Percentiles rank a stretch among this genome's conserved stretches.
phyloP scores from a whole-genome alignment of 2,113 vertebrate genomes.

The Dromiciops gliroides region DNA sequence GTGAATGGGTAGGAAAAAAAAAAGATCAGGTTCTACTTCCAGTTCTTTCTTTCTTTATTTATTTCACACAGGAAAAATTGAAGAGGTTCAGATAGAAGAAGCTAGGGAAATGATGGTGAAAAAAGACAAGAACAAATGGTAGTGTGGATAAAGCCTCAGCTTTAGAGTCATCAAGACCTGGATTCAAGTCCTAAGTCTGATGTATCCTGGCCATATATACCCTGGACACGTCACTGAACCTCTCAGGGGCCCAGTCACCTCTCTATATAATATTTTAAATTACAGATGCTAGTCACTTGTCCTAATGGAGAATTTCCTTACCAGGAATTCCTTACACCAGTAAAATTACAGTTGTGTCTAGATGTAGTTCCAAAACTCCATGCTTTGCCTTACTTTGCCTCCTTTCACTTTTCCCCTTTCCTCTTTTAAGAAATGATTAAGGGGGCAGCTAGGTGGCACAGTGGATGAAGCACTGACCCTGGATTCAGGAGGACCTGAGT shows the following conservation, averaged over 20 bases:
- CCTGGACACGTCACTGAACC: background rate
- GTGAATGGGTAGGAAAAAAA: background rate
- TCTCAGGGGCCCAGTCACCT: background rate
- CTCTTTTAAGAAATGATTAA: background rate
- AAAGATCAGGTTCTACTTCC: background rate
- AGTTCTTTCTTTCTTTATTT: background rate
- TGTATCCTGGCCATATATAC: background rate
- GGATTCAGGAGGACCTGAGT: no score
- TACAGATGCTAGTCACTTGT: background rate
- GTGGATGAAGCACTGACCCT: no score
- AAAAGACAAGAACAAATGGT: background rate
- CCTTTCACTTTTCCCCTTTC: background rate
- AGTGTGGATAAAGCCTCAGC: background rate
- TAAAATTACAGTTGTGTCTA: background rate
- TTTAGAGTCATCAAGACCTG: background rate
- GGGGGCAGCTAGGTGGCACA: no score
- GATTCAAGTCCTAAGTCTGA: background rate
- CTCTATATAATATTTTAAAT: background rate
- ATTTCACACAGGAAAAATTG: background rate
- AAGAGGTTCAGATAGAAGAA: background rate
- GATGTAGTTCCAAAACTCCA: background rate
- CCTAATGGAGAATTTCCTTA: background rate
- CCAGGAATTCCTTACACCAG: background rate
- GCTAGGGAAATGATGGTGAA: background rate
- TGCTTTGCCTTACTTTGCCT: background rate